Evolutionary conservation across 2,113 vertebrate genomes (phyloP).

Genomic region (Spilogale gracilis): DNA sequence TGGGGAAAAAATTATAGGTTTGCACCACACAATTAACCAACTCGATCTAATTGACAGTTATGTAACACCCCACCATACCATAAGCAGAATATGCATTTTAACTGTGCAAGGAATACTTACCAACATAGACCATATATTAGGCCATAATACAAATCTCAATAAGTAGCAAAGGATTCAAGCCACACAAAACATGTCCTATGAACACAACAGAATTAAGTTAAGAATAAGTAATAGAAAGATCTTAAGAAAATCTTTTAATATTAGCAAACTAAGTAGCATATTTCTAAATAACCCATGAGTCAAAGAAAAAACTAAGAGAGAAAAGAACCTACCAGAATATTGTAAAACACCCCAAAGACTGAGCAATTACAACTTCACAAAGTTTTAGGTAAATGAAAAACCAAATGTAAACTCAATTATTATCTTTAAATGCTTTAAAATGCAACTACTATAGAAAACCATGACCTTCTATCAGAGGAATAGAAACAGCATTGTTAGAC

Average conservation of each 20-base stretch:
- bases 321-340: background rate
- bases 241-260: background rate
- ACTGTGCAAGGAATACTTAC: background rate
- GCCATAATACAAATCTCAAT: background rate
- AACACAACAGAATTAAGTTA: background rate
- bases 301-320: slow-evolving; percentile 3
- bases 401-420: slow-evolving; percentile 71
- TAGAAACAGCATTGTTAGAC: slow-evolving; percentile 69
- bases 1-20: background rate
- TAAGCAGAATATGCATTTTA: background rate
- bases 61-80: background rate
- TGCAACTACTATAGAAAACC: slow-evolving; percentile 70
- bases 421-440: slow-evolving; percentile 79
- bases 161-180: slow-evolving; percentile 3
- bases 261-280: background rate
- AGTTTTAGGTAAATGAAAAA: slow-evolving; percentile 63
- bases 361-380: slow-evolving; percentile 18
- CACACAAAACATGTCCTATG: background rate
- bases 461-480: slow-evolving; percentile 63
- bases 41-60: background rate
- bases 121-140: background rate
- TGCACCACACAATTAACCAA: background rate
- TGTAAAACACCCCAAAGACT: slow-evolving; percentile 17
- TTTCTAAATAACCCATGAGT: background rate
- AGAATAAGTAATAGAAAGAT: background rate